These are phyloP conservation scores for Antrozous pallidus DNA, from an alignment of 2,797 vertebrate genomes.

Conservation along the genomic window DNA sequence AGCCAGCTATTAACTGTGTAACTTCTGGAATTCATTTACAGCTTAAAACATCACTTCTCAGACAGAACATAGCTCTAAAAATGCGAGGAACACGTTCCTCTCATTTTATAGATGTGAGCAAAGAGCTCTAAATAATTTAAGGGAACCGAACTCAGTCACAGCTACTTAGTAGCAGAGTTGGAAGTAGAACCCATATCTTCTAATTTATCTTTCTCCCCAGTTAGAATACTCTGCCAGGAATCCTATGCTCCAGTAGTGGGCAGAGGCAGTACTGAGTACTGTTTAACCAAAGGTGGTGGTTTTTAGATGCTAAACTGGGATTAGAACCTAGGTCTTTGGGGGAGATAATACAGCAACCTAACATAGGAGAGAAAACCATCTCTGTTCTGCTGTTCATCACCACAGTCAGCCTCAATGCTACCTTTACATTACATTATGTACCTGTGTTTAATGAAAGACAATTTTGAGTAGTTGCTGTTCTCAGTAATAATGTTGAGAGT, in stretches of 20 bases:
- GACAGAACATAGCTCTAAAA: not conserved
- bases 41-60: not conserved
- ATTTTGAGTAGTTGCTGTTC: not conserved
- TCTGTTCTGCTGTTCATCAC: not conserved
- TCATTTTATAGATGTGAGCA: not conserved
- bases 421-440: not conserved
- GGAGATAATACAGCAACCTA: not conserved
- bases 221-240: not conserved
- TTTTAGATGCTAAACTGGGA: not conserved
- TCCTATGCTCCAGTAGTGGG: not conserved
- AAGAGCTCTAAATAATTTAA: not conserved
- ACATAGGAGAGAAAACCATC: not conserved
- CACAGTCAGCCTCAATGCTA: not conserved
- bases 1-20: not conserved
- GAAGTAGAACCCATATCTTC: not conserved
- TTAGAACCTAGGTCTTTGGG: not conserved
- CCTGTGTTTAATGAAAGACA: not conserved
- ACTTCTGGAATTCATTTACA: not conserved
- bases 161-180: not conserved
- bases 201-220: not conserved
- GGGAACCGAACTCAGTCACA: not conserved
- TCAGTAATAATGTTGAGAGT: not conserved
- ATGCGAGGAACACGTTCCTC: not conserved
- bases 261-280: fast-evolving
- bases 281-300: not conserved